Conservation (phyloP, 2,888 invertebrate species). For the Sinhomidia bicolor region DNA sequence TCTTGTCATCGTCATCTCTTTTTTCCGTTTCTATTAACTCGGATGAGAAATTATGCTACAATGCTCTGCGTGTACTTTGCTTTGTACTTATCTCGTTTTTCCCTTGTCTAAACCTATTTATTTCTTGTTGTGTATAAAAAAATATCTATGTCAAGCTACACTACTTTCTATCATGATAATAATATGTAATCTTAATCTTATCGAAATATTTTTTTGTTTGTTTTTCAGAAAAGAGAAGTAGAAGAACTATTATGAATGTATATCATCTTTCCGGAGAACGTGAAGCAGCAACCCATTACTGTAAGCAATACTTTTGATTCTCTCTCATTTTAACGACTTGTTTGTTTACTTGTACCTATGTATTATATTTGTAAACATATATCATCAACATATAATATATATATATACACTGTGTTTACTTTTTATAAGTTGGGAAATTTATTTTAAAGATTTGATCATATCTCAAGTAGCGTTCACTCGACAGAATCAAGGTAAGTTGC, state of each 20-base stretch:
- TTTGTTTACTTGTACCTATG: too few relatives aligned
- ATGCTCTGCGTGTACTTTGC: background rate
- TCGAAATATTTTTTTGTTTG: conserved; percentile 17
- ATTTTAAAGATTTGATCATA: too few relatives aligned
- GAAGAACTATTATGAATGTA: too few relatives aligned
- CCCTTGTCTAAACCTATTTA: background rate
- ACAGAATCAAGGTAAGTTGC: too few relatives aligned
- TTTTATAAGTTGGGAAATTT: too few relatives aligned
- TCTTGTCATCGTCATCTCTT: conserved; percentile 50
- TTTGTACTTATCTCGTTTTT: background rate
- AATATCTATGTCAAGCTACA: background rate
- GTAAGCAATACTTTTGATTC: conserved; percentile 4
- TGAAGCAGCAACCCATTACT: background rate
- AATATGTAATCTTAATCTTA: background rate
- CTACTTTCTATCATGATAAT: background rate
- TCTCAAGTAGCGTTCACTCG: too few relatives aligned
- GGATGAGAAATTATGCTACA: conserved; percentile 18
- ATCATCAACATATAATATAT: too few relatives aligned
- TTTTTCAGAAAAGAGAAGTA: conserved; percentile 38
- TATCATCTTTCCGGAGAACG: conserved; percentile 10
- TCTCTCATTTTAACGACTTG: background rate
- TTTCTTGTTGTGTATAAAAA: background rate
- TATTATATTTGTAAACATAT: too few relatives aligned
- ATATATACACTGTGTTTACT: too few relatives aligned
- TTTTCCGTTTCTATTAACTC: conserved; percentile 24